Evolutionary conservation across 2,113 vertebrate species (phyloP), one percentile per base, ranked within the genome.

Genomic region (Rattus norvegicus): DNA sequence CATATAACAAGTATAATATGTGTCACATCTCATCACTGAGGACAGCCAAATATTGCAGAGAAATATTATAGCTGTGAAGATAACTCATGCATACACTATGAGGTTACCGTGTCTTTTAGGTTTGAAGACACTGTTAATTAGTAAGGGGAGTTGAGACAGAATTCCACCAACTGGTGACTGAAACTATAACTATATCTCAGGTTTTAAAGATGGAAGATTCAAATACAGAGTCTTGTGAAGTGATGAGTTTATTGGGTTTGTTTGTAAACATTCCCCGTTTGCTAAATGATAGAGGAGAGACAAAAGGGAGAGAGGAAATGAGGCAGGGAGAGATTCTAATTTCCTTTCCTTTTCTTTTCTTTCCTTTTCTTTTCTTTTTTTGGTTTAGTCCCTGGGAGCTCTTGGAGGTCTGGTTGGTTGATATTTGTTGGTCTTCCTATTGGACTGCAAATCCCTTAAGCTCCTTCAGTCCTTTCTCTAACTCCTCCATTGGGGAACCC

Each of bases 51-150:
- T 77, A 54, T 63, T 72, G 36, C 36, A 72, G 30, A 79, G 14
- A 87, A 87, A 87, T n/a, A 49, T 63, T 47, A 22, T 28, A 75
- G 14, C 5, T 52, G 26, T 67, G 6, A 43, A 30, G 28, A 8
- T 47, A 22, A 69, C n/a, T 75, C 5, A 81, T 30, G 47, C 52
- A 39, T 43, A 61, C 36, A 67, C 67, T 72, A 17, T 49, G 3
- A n/a, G 30, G 33, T 43, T 4, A 56, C 3, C 2, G 43, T 54
- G 4, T 4, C 1, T 36, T 17, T 12, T 7, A 7, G 7, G 5
- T 88, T 39, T 13, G 11, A 54, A 65, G 26, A 77, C 24, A 26
- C 4, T n/a, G 1, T 67, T 20, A 65, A 26, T 65, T 14, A 4
- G n/a, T 5, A 5, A 65, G 12, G 22, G 1, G 33, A 11, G 61